Evolutionary conservation across 2,113 vertebrate genomes (phyloP).

Genomic region (Dolichallabes microphthalmus): DNA sequence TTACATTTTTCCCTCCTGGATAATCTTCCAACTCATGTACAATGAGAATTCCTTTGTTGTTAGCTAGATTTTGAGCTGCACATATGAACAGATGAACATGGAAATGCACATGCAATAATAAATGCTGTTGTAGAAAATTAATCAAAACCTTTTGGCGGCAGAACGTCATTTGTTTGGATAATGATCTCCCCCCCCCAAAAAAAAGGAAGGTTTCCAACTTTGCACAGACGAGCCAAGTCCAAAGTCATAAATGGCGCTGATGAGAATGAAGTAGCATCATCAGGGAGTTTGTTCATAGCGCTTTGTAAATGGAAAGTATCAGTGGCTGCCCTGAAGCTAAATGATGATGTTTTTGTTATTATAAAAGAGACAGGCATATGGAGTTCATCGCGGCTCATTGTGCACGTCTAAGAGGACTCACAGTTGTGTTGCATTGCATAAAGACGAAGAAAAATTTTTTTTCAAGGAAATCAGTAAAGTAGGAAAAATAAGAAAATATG

Average conservation of each 20-base stretch:
- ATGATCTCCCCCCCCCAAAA: background rate
- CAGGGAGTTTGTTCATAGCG: conserved; percentile 41
- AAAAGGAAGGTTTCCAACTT: conserved; percentile 11
- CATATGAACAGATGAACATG: background rate
- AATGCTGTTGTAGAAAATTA: background rate
- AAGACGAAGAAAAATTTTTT: background rate
- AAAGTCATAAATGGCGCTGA: conserved; percentile 3
- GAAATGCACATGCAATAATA: background rate
- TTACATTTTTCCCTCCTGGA: too few species aligned
- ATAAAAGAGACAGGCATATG: conserved; percentile 44
- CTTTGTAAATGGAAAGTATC: conserved; percentile 46
- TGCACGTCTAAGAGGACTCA: conserved; percentile 32
- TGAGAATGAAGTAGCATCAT: conserved; percentile 40
- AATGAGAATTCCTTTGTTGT: background rate
- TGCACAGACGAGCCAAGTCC: conserved; percentile 7
- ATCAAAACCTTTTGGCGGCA: background rate
- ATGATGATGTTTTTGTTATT: conserved; percentile 44
- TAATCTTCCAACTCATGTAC: background rate
- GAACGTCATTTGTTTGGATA: background rate
- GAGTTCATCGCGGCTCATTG: conserved; percentile 42
- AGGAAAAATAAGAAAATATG: conserved; percentile 2
- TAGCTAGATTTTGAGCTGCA: background rate
- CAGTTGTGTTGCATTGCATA: conserved; percentile 3
- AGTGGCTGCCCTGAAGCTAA: conserved; percentile 50
- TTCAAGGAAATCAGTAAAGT: background rate